Evolutionary conservation across 2,797 vertebrate genomes (phyloP), one percentile per base, ranked within the genome.

Genomic region (Psittacula echo): DNA sequence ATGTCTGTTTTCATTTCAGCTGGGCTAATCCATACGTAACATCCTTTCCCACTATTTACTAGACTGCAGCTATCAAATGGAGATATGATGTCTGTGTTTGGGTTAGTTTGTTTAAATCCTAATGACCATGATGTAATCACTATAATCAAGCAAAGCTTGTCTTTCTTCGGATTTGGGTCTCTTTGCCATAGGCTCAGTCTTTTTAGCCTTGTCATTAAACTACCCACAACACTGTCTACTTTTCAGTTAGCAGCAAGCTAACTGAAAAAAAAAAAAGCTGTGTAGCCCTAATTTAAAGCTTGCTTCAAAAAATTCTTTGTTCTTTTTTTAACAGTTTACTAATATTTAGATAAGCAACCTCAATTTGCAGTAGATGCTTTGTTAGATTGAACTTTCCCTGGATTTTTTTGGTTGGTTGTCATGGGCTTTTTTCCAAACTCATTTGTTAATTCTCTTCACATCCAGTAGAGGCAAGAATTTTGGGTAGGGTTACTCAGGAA

Each of bases 1-100:
- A 98, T 87, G 98, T 98, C 98, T 98, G 98, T 98, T 99, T 98
- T 98, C 97, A 95, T 98, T 98, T 98, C 98, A 98, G 97, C 98
- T 98, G 96, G 96, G 94, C 97, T 98, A 98, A 98, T 98, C 98
- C 98, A 93, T 94, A 98, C 97, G 97, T 92, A 96, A 97, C 97
- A 98, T 98, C 97, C 98, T 98, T 98, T 98, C 98, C 97, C 97
- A 97, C 97, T 97, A 97, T 97, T 97, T 97, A 96, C 98, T 97
- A 98, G 98, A 98, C 98, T 96, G 87, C 83, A 96, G 96, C 98
- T 99, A 99, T 99, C 99, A 98, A 97, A 94, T 95, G 97, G 98
- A 97, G 98, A 99, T 98, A 99, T 97, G 96, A 98, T 98, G 98
- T 99, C 99, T 99, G 98, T 98, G 98, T 99, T 98, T 98, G 97